Evolutionary conservation across 2,797 vertebrate species (phyloP).

Genomic region (Darevskia mixta): DNA sequence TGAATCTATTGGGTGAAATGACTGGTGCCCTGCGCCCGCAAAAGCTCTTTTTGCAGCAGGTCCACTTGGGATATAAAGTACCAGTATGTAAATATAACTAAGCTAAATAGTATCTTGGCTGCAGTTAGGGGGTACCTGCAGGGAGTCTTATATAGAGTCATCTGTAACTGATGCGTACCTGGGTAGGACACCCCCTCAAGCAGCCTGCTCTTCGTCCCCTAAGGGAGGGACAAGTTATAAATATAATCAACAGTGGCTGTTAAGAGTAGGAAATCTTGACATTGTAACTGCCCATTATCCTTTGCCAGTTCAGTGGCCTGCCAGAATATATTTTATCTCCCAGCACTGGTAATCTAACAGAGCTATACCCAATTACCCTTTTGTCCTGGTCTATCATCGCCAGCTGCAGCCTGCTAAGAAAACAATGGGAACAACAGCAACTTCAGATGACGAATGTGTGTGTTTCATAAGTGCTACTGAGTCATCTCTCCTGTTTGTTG

Average conservation of each 20-base stretch:
- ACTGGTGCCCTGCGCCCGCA: no score
- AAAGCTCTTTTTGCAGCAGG: no score
- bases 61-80: no score
- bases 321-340: constrained; percentile 14
- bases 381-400: constrained; percentile 41
- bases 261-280: background rate
- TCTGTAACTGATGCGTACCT: background rate
- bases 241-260: background rate
- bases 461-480: constrained; percentile 56
- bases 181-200: background rate
- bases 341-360: constrained; percentile 5
- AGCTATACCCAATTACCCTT: constrained; percentile 18
- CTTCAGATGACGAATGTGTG: background rate
- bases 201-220: background rate
- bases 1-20: no score
- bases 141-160: no score
- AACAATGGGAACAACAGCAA: constrained; percentile 41
- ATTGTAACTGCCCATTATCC: constrained; percentile 2
- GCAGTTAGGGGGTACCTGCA: no score
- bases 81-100: no score
- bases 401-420: constrained; percentile 56
- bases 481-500: constrained; percentile 40
- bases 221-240: background rate
- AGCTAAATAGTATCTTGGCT: no score
- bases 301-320: constrained; percentile 8